Evolutionary conservation across 1,140 invertebrate species (phyloP).

Genomic region (Micrasema longulum): DNA sequence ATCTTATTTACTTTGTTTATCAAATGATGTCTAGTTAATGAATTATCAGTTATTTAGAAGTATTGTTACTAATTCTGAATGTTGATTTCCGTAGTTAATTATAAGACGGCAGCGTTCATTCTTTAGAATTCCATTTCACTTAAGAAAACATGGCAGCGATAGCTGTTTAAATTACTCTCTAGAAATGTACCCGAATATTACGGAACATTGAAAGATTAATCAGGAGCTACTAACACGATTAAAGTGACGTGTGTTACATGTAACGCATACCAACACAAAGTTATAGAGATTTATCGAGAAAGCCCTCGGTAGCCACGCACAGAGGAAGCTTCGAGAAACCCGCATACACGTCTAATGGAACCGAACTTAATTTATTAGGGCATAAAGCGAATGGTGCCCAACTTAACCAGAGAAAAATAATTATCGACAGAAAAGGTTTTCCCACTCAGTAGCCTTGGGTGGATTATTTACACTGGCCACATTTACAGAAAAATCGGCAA

Average conservation of each 20-base stretch:
- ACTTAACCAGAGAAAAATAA: conserved; percentile 29
- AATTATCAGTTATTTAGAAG: too few relatives aligned
- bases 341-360: conserved; percentile 31
- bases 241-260: too few relatives aligned
- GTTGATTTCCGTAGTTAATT: too few relatives aligned
- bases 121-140: too few relatives aligned
- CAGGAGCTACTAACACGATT: too few relatives aligned
- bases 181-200: conserved; percentile 3
- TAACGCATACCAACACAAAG: not conserved
- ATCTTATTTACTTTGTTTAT: too few relatives aligned
- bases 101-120: too few relatives aligned
- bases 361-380: conserved; percentile 32
- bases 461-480: not conserved
- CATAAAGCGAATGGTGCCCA: conserved; percentile 25
- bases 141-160: too few relatives aligned
- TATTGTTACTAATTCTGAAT: too few relatives aligned
- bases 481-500: not conserved
- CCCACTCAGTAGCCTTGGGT: conserved; percentile 1
- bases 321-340: conserved; percentile 8
- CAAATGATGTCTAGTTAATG: too few relatives aligned
- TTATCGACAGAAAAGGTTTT: conserved; percentile 19
- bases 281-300: conserved; percentile 25
- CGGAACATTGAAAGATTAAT: too few relatives aligned
- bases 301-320: conserved; percentile 11
- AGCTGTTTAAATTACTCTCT: conserved; percentile 6